Conservation (phyloP, 2,113 vertebrate genomes). For the Rutilus rutilus region DNA sequence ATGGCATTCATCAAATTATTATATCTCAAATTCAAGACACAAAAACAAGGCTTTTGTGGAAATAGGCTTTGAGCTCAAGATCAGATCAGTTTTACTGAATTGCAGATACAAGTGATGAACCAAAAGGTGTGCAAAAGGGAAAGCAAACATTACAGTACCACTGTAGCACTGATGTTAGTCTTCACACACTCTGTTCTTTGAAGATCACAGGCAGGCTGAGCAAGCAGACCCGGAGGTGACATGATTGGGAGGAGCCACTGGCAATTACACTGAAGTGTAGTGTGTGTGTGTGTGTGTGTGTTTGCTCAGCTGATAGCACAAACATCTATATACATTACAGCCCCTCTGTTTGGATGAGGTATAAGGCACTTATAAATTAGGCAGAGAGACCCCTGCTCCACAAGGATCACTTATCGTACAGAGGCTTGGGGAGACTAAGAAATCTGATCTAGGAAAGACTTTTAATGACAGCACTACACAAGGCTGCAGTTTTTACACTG, state of each 20-base stretch:
- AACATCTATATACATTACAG: slow-evolving; percentile 23
- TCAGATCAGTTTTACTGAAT: not conserved
- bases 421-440: not conserved
- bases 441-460: not conserved
- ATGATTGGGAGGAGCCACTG: slow-evolving; percentile 49
- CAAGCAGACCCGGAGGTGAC: slow-evolving; percentile 46
- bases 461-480: not conserved
- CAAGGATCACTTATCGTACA: not conserved
- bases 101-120: not conserved
- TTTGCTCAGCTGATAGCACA: slow-evolving; percentile 54
- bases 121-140: not conserved
- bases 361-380: slow-evolving; percentile 6
- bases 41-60: not conserved
- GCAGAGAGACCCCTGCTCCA: not conserved
- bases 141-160: not conserved
- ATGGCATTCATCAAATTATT: not conserved
- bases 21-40: not conserved
- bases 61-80: not conserved
- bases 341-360: not conserved
- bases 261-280: slow-evolving; percentile 34
- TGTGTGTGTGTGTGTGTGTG: slow-evolving; percentile 32
- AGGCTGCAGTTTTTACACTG: not conserved
- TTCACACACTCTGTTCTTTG: not conserved
- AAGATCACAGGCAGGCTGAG: slow-evolving; percentile 46
- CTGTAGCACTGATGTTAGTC: not conserved